phyloP scores from a whole-genome alignment of 2,113 vertebrate genomes.

The Hippocampus abdominalis region DNA sequence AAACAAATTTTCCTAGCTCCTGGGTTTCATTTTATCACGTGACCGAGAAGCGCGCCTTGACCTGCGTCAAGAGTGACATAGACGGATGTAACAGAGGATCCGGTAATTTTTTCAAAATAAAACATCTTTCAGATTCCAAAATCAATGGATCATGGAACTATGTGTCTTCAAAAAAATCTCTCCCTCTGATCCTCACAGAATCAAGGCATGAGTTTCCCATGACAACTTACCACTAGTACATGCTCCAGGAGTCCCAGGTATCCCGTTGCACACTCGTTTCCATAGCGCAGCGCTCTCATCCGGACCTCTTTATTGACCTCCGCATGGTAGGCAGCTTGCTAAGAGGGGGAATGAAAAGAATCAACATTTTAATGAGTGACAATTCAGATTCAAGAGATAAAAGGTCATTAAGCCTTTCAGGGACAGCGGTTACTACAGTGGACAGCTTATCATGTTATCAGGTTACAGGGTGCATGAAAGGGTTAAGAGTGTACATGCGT shows the following conservation, averaged over 20 bases:
- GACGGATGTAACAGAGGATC: too few relatives aligned
- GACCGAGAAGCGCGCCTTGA: too few relatives aligned
- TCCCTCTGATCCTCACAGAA: background rate
- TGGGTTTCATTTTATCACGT: too few relatives aligned
- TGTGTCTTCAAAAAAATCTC: background rate
- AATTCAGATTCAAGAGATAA: background rate
- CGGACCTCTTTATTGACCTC: conserved; percentile 86
- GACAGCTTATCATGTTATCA: too few relatives aligned
- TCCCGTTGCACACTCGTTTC: conserved; percentile 87
- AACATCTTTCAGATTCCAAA: too few relatives aligned
- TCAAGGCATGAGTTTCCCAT: background rate
- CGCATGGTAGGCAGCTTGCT: conserved; percentile 93
- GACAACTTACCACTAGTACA: conserved; percentile 85
- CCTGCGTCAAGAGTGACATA: too few relatives aligned
- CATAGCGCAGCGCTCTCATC: conserved; percentile 84
- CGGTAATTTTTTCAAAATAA: too few relatives aligned
- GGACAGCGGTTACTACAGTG: too few relatives aligned
- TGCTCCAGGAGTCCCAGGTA: conserved; percentile 95
- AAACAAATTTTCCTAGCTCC: too few relatives aligned
- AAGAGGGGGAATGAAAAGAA: conserved; percentile 19
- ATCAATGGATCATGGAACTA: background rate
- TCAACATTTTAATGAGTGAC: background rate
- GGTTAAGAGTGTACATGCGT: too few relatives aligned
- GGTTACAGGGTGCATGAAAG: too few relatives aligned
- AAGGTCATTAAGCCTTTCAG: background rate